Evolutionary conservation across 2,888 invertebrate species (phyloP), one percentile per base, ranked within the genome.

Genomic region (Stenoptilia bipunctidactyla): DNA sequence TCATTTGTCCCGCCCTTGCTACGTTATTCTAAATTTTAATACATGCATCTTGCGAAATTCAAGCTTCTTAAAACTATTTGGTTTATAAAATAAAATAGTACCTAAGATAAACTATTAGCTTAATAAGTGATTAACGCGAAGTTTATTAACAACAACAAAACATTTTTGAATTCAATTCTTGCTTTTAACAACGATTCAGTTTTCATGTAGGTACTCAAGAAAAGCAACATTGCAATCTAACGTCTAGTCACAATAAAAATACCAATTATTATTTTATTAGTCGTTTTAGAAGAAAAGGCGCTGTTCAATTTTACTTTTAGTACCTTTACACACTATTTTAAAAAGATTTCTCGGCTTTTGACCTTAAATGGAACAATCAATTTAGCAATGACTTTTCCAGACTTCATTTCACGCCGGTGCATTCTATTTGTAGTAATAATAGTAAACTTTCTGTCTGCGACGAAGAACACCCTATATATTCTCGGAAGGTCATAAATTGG

Each of bases 221-320:
- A 20, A 20, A 20, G 20, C 20, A 20, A 20, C 20, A 30, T 30
- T 30, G 12, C n/a, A 12, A 30, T 30, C 30, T 12, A 12, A 30
- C 12, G 30, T 30, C 30, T 30, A 30, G 30, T 30, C 30, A 8
- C 30, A 30, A 30, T 30, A 30, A 30, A 30, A 30, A 30, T 30
- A 30, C 30, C 30, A 30, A 30, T 30, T 30, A 30, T 30, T 30
- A 30, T 30, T 30, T 30, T 30, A 30, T 30, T 9, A 30, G n/a
- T 30, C 30, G 30, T 30, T n/a, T n/a, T 30, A 9, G 4, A 9
- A 30, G 30, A 30, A 20, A 20, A 3, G 30, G 9, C 30, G 10
- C 9, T 20, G n/a, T 30, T 12, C 30, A 30, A 30, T 30, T 30
- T 30, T 12, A 30, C n/a, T 30, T 30, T 30, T 30, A 30, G 30